Conservation (phyloP, 2,797 vertebrate species). For the Serranus cabrilla region DNA sequence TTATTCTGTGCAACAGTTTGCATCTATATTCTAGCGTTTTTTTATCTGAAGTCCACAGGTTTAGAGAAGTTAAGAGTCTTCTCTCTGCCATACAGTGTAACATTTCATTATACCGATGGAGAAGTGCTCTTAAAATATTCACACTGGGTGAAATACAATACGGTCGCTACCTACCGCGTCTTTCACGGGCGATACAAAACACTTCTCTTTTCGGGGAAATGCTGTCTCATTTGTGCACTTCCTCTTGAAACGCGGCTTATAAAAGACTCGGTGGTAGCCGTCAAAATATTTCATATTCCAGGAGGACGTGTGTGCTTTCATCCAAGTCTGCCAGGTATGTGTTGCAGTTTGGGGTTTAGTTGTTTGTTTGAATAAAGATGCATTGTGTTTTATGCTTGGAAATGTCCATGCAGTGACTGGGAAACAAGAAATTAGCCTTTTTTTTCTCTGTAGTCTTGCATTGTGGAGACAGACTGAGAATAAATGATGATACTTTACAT, state of each 20-base stretch:
- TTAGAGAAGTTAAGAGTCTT: conserved; percentile 25
- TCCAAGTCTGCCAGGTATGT: conserved; percentile 41
- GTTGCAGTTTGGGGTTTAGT: neutral
- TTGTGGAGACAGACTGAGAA: neutral
- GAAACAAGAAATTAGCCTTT: neutral
- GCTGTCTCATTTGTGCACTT: conserved; percentile 35
- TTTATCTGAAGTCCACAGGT: conserved; percentile 19
- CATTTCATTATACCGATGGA: conserved; percentile 58
- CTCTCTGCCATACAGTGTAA: conserved; percentile 25
- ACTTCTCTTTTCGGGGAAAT: conserved; percentile 56
- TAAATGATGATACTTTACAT: neutral
- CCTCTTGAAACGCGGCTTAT: conserved; percentile 6
- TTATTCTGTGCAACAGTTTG: neutral
- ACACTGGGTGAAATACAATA: conserved; percentile 76
- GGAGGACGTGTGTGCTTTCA: neutral
- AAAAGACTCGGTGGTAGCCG: conserved; percentile 9
- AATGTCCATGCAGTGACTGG: neutral
- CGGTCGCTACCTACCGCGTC: conserved; percentile 30
- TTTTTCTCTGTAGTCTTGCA: neutral
- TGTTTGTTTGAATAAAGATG: conserved; percentile 12
- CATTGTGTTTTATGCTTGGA: conserved; percentile 1
- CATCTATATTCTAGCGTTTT: neutral
- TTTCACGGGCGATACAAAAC: conserved; percentile 34
- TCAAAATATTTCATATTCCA: neutral
- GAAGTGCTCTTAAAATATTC: conserved; percentile 82